phyloP scores from a whole-genome alignment of 1,140 invertebrate genomes.

The Bombus picipes region DNA sequence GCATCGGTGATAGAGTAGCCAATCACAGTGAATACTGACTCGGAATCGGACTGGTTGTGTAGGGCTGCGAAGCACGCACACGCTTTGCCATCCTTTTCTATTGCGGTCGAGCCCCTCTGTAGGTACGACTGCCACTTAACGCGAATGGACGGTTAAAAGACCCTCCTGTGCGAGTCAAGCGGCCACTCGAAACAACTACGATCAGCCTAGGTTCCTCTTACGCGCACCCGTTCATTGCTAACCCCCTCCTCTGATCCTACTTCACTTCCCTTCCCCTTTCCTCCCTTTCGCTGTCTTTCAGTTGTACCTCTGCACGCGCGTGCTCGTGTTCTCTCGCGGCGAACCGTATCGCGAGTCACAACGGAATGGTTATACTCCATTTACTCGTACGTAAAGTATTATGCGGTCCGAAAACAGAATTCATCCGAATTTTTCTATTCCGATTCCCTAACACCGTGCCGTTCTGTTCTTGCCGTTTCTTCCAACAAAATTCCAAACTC shows the following conservation, averaged over 20 bases:
- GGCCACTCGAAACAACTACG: conserved; percentile 53
- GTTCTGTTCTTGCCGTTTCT: not conserved
- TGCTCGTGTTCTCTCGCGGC: conserved; percentile 22
- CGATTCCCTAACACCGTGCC: not conserved
- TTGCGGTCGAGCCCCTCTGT: conserved; percentile 22
- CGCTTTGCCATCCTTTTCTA: conserved; percentile 41
- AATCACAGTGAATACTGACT: conserved; percentile 59
- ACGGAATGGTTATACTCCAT: conserved; percentile 8
- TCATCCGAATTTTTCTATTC: not conserved
- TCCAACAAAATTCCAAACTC: not conserved
- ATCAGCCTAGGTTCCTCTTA: conserved; percentile 50
- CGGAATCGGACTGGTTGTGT: conserved; percentile 38
- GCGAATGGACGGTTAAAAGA: conserved; percentile 64
- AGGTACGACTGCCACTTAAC: conserved; percentile 57
- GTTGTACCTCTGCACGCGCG: conserved; percentile 25
- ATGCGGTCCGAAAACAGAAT: not conserved
- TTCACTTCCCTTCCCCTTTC: conserved; percentile 9
- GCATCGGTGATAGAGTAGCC: conserved; percentile 44
- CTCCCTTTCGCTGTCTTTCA: conserved; percentile 28
- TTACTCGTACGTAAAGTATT: not conserved
- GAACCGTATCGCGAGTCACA: conserved; percentile 19
- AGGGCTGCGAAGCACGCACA: conserved; percentile 34
- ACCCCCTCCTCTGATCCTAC: conserved; percentile 22
- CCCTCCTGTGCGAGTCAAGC: conserved; percentile 58
- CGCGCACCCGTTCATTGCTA: conserved; percentile 42